phyloP scores from a whole-genome alignment of 2,888 invertebrate species.

The Dicyrtomina minuta region DNA sequence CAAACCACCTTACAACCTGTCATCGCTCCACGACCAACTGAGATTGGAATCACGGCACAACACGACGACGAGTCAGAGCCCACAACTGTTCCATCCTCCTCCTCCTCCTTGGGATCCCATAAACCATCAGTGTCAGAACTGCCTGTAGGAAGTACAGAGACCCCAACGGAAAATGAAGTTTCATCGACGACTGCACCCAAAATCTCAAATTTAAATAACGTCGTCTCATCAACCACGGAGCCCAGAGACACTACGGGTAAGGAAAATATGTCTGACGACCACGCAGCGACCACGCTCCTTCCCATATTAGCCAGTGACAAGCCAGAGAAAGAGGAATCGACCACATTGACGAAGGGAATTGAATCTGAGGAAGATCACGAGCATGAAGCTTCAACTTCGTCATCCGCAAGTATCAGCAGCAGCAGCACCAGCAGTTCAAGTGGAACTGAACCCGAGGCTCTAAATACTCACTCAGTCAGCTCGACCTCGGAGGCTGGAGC shows the following conservation, averaged over 20 bases:
- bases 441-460: not conserved
- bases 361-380: not conserved
- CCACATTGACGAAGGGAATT: not conserved
- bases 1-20: conserved; percentile 2
- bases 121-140: not conserved
- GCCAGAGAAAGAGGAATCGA: not conserved
- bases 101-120: not conserved
- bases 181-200: not conserved
- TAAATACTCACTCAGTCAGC: not conserved
- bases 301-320: no score
- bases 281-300: not conserved
- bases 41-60: not conserved
- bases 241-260: not conserved
- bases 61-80: conserved; percentile 1
- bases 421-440: not conserved
- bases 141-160: not conserved
- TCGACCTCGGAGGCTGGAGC: not conserved
- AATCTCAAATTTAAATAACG: not conserved
- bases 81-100: conserved; percentile 1
- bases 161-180: not conserved
- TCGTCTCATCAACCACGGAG: not conserved
- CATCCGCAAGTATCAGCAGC: not conserved
- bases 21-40: not conserved
- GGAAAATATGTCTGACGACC: not conserved
- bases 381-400: conserved; percentile 8